phyloP scores from a whole-genome alignment of 2,797 vertebrate species.

The Falco biarmicus region DNA sequence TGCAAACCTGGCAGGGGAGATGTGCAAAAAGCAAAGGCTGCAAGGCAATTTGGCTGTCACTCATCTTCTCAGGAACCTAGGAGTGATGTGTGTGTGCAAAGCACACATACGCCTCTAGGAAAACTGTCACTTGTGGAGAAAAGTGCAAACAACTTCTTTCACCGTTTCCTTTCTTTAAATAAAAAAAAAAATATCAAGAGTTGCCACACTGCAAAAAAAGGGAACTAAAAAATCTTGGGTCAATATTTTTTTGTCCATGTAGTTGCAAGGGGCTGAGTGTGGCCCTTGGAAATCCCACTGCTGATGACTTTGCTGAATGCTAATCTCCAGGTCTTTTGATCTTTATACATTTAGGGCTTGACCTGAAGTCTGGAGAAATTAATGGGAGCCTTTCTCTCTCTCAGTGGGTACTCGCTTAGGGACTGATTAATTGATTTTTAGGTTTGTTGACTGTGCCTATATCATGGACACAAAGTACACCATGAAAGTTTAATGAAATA shows the following conservation, averaged over 20 bases:
- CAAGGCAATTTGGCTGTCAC: constrained; percentile 53
- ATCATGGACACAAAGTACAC: constrained; percentile 11
- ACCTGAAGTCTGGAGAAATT: constrained; percentile 48
- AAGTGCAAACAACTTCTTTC: background rate
- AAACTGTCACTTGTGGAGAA: constrained; percentile 2
- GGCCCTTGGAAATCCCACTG: constrained; percentile 36
- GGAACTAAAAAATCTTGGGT: background rate
- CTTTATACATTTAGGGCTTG: constrained; percentile 55
- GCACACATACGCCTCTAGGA: background rate
- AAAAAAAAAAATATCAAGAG: background rate
- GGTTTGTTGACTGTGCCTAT: constrained; percentile 33
- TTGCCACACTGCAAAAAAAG: background rate
- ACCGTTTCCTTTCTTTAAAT: background rate
- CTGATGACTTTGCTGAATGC: constrained; percentile 38
- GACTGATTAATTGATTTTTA: constrained; percentile 64
- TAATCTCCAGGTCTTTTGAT: constrained; percentile 57
- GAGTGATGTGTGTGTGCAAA: background rate
- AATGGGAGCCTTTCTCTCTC: constrained; percentile 45
- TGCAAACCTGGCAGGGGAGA: constrained; percentile 14
- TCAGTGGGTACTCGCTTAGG: constrained; percentile 36
- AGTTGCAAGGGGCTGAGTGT: background rate
- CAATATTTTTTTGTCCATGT: background rate
- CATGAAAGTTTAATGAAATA: constrained; percentile 68
- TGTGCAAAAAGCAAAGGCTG: background rate
- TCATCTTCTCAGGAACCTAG: constrained; percentile 17